phyloP scores from a whole-genome alignment of 1,140 invertebrate species.

The Halesus radiatus region DNA sequence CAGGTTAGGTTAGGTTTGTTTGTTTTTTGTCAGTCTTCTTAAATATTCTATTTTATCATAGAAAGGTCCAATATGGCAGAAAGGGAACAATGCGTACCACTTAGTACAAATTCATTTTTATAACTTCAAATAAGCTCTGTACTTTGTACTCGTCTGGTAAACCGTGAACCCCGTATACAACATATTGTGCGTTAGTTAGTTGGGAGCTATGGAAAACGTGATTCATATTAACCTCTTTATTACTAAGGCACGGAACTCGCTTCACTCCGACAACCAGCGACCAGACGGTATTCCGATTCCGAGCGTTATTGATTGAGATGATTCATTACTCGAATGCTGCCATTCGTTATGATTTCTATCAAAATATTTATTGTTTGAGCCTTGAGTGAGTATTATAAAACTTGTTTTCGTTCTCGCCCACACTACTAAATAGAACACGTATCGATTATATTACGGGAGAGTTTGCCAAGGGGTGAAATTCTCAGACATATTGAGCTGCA shows the following conservation, averaged over 20 bases:
- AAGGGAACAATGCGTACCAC: no score
- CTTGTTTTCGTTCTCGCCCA: slow-evolving; percentile 19
- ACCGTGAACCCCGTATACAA: no score
- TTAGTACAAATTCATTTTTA: no score
- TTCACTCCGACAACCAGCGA: neutral
- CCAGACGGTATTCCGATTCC: no score
- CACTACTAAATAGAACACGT: neutral
- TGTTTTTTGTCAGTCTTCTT: no score
- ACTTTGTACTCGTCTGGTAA: no score
- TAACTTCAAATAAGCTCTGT: no score
- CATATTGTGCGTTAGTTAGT: no score
- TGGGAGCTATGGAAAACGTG: neutral
- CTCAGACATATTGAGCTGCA: no score
- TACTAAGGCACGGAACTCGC: neutral
- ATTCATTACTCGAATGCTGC: slow-evolving; percentile 20
- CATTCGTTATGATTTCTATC: slow-evolving; percentile 28
- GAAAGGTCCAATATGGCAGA: no score
- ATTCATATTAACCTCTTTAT: slow-evolving; percentile 21
- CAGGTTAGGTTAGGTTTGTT: no score
- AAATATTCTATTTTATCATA: no score
- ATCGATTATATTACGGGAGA: neutral
- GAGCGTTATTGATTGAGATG: slow-evolving; percentile 24
- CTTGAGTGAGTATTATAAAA: slow-evolving; percentile 22
- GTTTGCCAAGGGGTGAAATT: slow-evolving; percentile 2
- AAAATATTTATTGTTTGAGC: slow-evolving; percentile 11